A percentile compares a stretch with the other conserved stretches of the same genome.
phyloP scores from a whole-genome alignment of 2,797 vertebrate species.

The Sarcophilus harrisii region DNA sequence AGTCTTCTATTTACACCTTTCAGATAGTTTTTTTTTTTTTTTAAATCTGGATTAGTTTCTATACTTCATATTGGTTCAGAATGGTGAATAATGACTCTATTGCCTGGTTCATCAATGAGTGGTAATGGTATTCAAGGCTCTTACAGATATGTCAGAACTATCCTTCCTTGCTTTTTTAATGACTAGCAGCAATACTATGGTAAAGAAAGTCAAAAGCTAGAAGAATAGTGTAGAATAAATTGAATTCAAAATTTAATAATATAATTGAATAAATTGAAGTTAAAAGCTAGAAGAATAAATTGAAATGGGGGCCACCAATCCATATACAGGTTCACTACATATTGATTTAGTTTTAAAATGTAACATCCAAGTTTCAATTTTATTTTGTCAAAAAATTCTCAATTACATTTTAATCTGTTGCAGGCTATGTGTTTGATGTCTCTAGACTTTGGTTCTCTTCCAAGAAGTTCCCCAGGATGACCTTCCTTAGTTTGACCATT shows the following conservation, averaged over 20 bases:
- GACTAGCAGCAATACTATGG: not conserved
- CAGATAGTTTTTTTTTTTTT: not conserved
- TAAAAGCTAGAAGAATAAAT: not conserved
- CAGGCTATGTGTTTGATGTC: not conserved
- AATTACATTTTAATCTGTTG: not conserved
- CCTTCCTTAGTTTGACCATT: not conserved
- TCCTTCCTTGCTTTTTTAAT: not conserved
- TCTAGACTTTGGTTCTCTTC: not conserved
- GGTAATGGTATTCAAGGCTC: not conserved
- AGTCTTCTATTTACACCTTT: not conserved
- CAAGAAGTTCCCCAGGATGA: not conserved
- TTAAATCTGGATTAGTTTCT: not conserved
- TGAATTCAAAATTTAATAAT: too few species aligned
- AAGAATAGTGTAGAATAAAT: not conserved
- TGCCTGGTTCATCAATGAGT: not conserved
- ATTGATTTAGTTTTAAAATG: not conserved
- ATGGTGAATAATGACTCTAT: not conserved
- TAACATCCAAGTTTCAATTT: not conserved
- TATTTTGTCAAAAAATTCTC: not conserved
- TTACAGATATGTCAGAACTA: not conserved
- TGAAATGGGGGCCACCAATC: not conserved
- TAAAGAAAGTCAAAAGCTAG: not conserved
- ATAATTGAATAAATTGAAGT: too few species aligned
- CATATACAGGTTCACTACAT: not conserved
- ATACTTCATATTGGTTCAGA: not conserved